A percentile compares a stretch with the other conserved stretches of the same genome.
These are phyloP conservation scores for Palaemon carinicauda DNA, from an alignment of 1,140 invertebrate species.

Conservation along the genomic window DNA sequence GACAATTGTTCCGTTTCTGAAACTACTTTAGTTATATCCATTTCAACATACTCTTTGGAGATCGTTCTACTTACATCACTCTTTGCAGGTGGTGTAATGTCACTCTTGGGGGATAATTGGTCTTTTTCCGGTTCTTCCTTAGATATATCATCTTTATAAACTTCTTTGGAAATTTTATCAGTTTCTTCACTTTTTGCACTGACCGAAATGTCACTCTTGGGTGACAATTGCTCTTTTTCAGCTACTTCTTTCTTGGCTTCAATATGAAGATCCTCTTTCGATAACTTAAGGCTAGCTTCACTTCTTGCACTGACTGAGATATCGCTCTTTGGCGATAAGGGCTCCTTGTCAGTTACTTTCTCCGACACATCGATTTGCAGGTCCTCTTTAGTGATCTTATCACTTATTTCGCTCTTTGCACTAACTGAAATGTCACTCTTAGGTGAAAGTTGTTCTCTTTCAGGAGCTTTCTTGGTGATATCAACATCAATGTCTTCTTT, in stretches of 20 bases:
- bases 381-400: not conserved
- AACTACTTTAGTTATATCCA: not conserved
- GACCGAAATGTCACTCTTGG: no score
- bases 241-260: no score
- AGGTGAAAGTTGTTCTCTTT: not conserved
- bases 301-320: conserved; percentile 21
- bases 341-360: not conserved
- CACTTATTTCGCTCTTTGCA: conserved; percentile 14
- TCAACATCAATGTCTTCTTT: not conserved
- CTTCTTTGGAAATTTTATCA: not conserved
- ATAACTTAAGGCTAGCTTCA: no score
- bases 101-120: not conserved
- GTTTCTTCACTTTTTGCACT: no score
- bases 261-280: no score
- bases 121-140: not conserved
- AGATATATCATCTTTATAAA: not conserved
- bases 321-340: conserved; percentile 16
- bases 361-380: not conserved
- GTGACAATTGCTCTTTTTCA: no score
- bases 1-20: not conserved
- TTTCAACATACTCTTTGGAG: not conserved
- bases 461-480: no score
- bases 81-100: not conserved
- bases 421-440: not conserved
- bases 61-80: conserved; percentile 15